phyloP scores from a whole-genome alignment of 2,888 invertebrate genomes.

The Scrobipalpa atriplicella region DNA sequence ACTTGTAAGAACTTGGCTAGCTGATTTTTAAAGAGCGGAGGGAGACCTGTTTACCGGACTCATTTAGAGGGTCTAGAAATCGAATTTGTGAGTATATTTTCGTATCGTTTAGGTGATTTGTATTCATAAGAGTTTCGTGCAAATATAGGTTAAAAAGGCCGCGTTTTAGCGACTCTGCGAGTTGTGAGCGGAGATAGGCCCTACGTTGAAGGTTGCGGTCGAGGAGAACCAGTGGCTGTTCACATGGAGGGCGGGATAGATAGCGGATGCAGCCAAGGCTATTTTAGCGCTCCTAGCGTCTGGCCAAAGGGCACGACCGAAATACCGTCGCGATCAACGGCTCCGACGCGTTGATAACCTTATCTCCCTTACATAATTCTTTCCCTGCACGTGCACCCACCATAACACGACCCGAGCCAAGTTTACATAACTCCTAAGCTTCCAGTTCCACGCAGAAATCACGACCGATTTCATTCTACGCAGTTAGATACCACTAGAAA shows the following conservation, averaged over 20 bases:
- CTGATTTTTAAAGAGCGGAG: too few relatives aligned
- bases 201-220: neutral
- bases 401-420: constrained; percentile 37
- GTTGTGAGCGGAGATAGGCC: neutral
- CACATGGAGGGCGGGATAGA: neutral
- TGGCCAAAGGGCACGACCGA: constrained; percentile 43
- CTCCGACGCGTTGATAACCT: constrained; percentile 52
- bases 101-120: too few relatives aligned
- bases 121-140: neutral
- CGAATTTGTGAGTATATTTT: too few relatives aligned
- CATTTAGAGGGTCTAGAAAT: too few relatives aligned
- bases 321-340: constrained; percentile 54
- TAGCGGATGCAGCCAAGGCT: constrained; percentile 22
- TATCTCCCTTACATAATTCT: constrained; percentile 67
- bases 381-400: constrained; percentile 54
- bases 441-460: constrained; percentile 31
- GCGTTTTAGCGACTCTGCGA: neutral
- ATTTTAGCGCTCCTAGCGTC: constrained; percentile 23
- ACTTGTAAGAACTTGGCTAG: too few relatives aligned
- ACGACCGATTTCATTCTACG: constrained; percentile 45
- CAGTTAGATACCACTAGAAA: constrained; percentile 51
- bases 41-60: too few relatives aligned
- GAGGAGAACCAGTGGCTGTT: neutral
- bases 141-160: neutral
- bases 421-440: constrained; percentile 32